phyloP scores from a whole-genome alignment of 2,888 invertebrate species.

The Papilio demoleus region DNA sequence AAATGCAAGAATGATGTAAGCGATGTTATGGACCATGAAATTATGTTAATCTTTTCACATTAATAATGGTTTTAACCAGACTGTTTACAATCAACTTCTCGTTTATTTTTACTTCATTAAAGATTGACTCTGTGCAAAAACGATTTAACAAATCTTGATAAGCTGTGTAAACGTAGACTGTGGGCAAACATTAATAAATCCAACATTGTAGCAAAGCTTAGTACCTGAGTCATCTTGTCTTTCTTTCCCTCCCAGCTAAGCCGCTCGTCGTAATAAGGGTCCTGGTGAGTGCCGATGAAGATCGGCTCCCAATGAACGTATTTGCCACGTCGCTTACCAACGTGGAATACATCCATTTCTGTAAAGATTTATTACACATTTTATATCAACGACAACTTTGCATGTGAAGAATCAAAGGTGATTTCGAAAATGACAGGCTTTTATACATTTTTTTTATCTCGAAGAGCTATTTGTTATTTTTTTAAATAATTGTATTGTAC shows the following conservation, averaged over 20 bases:
- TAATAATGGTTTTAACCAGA: background rate
- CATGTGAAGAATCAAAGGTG: too few species aligned
- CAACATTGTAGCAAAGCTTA: constrained; percentile 26
- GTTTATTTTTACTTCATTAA: too few species aligned
- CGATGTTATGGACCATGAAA: background rate
- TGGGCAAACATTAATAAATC: constrained; percentile 8
- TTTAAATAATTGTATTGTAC: too few species aligned
- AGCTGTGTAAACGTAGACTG: background rate
- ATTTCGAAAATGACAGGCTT: too few species aligned
- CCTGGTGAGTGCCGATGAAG: constrained; percentile 94
- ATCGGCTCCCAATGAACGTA: constrained; percentile 96
- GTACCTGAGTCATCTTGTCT: constrained; percentile 98
- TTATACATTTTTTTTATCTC: too few species aligned
- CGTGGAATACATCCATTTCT: constrained; percentile 91
- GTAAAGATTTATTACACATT: constrained; percentile 42
- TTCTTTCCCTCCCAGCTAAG: constrained; percentile 97
- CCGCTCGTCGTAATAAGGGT: constrained; percentile 95
- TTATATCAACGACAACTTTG: background rate
- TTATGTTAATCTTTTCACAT: background rate
- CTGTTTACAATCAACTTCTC: too few species aligned
- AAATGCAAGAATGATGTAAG: background rate
- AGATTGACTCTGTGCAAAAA: background rate
- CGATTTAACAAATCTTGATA: background rate
- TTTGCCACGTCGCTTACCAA: constrained; percentile 90
- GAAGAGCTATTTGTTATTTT: too few species aligned